phyloP scores from a whole-genome alignment of 2,113 vertebrate species.

The Eonycteris spelaea region DNA sequence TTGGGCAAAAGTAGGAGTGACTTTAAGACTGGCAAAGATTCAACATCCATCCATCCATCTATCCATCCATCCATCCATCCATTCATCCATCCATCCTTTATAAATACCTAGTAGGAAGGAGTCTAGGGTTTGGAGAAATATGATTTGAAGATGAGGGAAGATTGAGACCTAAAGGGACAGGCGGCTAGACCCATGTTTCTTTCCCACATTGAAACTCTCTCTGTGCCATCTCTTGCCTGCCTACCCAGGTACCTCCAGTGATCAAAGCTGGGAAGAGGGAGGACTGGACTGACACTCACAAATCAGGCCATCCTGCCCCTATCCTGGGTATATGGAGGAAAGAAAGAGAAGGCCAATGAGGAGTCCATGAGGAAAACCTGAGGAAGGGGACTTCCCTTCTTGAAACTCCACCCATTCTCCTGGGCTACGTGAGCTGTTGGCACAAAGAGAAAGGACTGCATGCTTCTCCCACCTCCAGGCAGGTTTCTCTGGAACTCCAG shows the following conservation, averaged over 20 bases:
- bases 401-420: neutral
- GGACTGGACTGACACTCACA: neutral
- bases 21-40: neutral
- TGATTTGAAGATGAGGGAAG: neutral
- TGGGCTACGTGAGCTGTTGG: neutral
- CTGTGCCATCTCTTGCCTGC: neutral
- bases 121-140: neutral
- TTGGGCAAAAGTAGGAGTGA: neutral
- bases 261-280: neutral
- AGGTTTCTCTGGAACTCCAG: neutral
- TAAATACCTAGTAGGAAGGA: neutral
- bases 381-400: neutral
- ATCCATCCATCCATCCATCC: too few species aligned
- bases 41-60: neutral
- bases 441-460: neutral
- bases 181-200: neutral
- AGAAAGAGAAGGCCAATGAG: neutral
- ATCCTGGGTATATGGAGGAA: neutral
- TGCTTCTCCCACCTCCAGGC: neutral
- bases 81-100: neutral
- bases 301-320: neutral
- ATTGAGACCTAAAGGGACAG: neutral
- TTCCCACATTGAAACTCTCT: neutral
- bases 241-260: too few species aligned
- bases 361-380: neutral